These are phyloP conservation scores for Zapus hudsonius DNA, from an alignment of 2,113 vertebrate genomes.

Conservation along the genomic window DNA sequence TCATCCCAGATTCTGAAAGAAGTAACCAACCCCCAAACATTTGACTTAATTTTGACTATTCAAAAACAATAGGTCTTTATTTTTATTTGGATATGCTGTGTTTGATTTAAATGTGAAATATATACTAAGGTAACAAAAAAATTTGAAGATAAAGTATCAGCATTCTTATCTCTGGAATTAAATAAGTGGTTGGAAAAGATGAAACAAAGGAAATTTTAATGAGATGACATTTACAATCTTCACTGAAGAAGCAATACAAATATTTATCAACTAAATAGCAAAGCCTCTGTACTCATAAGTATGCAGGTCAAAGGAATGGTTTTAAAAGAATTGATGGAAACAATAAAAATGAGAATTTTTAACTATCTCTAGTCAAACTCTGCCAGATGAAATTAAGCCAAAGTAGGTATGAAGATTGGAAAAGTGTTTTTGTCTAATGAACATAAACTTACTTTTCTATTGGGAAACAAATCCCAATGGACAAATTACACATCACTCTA, in stretches of 20 bases:
- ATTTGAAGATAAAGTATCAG: background rate
- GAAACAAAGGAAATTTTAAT: background rate
- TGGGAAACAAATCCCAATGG: too few species aligned
- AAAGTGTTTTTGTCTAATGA: background rate
- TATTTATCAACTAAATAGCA: constrained; percentile 39
- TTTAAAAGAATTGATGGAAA: background rate
- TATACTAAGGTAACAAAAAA: background rate
- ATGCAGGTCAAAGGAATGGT: background rate
- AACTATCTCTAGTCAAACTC: background rate
- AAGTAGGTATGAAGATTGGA: background rate
- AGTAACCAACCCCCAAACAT: background rate
- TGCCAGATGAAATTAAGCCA: background rate
- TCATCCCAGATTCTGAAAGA: background rate
- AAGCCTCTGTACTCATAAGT: background rate
- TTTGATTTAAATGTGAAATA: constrained; percentile 9
- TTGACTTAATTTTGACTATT: background rate
- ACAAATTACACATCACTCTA: too few species aligned
- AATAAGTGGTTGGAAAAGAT: background rate
- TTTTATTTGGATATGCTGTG: background rate
- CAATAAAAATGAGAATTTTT: background rate
- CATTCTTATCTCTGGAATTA: background rate
- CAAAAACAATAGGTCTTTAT: background rate
- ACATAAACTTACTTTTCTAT: background rate
- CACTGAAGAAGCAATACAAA: background rate
- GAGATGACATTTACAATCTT: background rate